Base-by-base conservation (phyloP, 2,113 vertebrate genomes). In the Trematomus loennbergii region DNA sequence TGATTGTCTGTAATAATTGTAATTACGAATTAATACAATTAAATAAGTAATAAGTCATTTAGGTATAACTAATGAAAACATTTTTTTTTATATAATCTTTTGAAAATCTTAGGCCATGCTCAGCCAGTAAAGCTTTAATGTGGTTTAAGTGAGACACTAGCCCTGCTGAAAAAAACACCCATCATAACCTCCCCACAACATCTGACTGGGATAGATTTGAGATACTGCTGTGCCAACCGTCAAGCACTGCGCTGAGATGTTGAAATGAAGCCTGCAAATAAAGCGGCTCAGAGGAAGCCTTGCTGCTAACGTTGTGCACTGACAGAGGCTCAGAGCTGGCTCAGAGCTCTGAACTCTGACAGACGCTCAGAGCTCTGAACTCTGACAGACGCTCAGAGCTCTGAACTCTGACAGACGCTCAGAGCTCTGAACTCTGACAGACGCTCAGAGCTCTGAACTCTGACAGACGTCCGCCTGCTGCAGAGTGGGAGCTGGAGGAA, bases 401-500 rank as follows among this genome's bases (percentile, higher is more conserved):
- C 22, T n/a, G n/a, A n/a, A n/a, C n/a, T n/a, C n/a, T n/a, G n/a
- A n/a, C n/a, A n/a, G n/a, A n/a, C n/a, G n/a, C n/a, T n/a, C n/a
- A n/a, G 22, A 22, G 22, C 22, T 2, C 22, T 22, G 22, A 80
- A 72, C 65, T 71, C 80, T 48, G 88, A 90, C 85, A 85, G 85
- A 87, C 87, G 91, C 22, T 22, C 22, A 22, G 22, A 22, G 22
- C 22, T 2, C 22, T n/a, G n/a, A n/a, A n/a, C n/a, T n/a, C 80
- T 48, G 88, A 90, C 85, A 85, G 85, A 87, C 87, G 91, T 83
- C 54, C 9, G 50, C 58, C 78, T 82, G 83, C 71, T 40, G 36
- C 36, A 40, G 36, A 87, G 92, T 90, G 86, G 87, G 87, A 92
- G 91, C 84, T 55, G 85, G 90, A 89, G 88, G 87, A 90, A 87